Base-by-base conservation (phyloP, 2,797 vertebrate genomes). In the Sebastes nivosus region DNA sequence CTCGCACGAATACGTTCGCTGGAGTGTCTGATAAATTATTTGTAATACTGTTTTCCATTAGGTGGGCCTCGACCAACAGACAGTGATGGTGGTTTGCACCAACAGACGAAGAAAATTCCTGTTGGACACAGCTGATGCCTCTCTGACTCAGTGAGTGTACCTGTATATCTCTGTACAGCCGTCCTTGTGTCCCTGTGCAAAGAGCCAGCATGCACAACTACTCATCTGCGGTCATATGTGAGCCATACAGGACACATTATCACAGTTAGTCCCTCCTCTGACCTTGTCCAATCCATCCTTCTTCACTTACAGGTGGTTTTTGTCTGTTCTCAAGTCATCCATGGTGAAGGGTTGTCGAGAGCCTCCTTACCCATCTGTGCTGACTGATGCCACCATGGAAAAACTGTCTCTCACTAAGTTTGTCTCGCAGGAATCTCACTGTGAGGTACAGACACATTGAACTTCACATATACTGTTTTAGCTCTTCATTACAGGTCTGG, bases 341-440 rank as follows among this genome's bases (percentile, higher is more conserved):
- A 98, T 99, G 97, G 97, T 98, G 83, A 98, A 97, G 71, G 97
- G 98, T 46, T 98, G 97, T 79, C 96, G 97, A 32, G 98, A 99
- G 81, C 97, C 97, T 0, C 98, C 98, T 0, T 99, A 98, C 84
- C 99, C 98, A 52, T 96, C 97, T 25, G 79, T 99, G 75, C 96
- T 99, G 81, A 99, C 97, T 0, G 99, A 99, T 0, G 98, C 99
- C 89, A 99, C 99, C 58, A 99, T 99, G 98, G 98, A 99, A 94
- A 99, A 96, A 89, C 96, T 99, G 83, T 96, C 99, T 1, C 96
- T 99, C 16, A 97, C 96, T 6, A 99, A 99, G 82, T 99, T 99
- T 24, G 96, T 99, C 82, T 97, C 98, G 3, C 98, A 98, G 88
- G 98, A 99, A 86, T 97, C 97, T 25, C 96, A 96, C 36, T 97